Base-by-base conservation (phyloP, 2,888 invertebrate genomes). In the Tipula unca region DNA sequence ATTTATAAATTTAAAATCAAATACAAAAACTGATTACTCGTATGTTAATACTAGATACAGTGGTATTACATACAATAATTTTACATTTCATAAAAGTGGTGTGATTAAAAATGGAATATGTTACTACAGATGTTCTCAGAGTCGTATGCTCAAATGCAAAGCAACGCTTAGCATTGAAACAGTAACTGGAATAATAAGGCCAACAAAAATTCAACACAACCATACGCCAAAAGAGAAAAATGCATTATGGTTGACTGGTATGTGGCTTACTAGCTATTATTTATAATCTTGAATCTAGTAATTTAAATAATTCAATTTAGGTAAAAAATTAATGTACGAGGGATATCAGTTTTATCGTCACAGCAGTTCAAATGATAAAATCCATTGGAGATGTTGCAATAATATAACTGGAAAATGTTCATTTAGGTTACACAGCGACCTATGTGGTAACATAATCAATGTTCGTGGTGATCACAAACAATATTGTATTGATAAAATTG, bases 41-140 rank as follows among this genome's bases (percentile, higher is more conserved):
- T 69, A 69, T 25, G 3, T 69, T 25, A 39, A 85, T 54, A 29
- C 48, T 14, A 42, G 32, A 29, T n/a, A 8, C 14, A 83, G 86
- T 13, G 87, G 86, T 0, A 85, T 87, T 32, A 69, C 48, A 20
- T 86, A 48, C 84, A 54, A 85, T 2, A 86, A 86, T 29, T 86
- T 85, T 85, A 85, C 84, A 32, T 87, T 85, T 85, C 87, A 87
- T 69, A 87, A 86, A 86, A 86, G 86, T 69, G 87, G 87, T 13
- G 87, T 86, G n/a, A 85, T 86, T 6, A 87, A 86, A 86, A 87
- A 86, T 54, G 86, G 86, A 32, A 82, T 86, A 14, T 85, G 85
- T 3, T 87, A 87, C 32, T 87, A 87, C 85, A 86, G 87, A 20
- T 87, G 86, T 69, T 54, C 87, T 4, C 85, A 86, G 48, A 82